Conservation (phyloP, 1,140 invertebrate genomes). For the Amyelois transitella region DNA sequence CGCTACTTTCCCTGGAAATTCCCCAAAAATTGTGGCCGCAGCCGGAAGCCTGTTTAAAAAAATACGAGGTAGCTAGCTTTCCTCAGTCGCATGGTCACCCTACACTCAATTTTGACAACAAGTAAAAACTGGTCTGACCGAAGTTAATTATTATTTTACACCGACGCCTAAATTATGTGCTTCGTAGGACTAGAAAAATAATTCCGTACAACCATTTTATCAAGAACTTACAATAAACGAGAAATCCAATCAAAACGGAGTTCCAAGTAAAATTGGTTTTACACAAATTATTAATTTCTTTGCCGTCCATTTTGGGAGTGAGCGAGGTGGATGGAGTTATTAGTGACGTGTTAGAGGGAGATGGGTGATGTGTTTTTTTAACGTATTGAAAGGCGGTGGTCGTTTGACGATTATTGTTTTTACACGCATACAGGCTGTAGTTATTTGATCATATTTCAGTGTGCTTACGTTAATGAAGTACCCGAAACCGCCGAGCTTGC, state of each 20-base stretch:
- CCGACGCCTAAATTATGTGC: conserved; percentile 15
- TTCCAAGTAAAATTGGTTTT: conserved; percentile 6
- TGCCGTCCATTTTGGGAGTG: conserved; percentile 14
- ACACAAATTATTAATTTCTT: conserved; percentile 18
- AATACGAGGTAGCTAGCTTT: too few relatives aligned
- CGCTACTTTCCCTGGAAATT: neutral
- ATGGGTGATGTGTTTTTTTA: conserved; percentile 13
- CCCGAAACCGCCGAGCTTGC: too few relatives aligned
- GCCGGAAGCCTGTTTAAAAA: neutral
- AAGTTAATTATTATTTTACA: conserved; percentile 22
- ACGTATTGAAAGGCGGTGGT: conserved; percentile 22
- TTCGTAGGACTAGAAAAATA: conserved; percentile 5
- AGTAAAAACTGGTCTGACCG: conserved; percentile 10
- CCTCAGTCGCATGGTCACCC: conserved; percentile 1
- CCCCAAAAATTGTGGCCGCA: neutral
- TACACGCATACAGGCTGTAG: conserved; percentile 10
- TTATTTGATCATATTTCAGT: neutral
- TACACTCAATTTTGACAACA: conserved; percentile 10
- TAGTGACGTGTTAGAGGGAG: conserved; percentile 15
- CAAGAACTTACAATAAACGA: neutral
- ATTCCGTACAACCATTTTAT: conserved; percentile 3
- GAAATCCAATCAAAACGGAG: neutral
- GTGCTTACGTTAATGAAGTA: too few relatives aligned
- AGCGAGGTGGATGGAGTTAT: conserved; percentile 13
- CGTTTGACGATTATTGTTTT: conserved; percentile 25